Conservation (phyloP, 2,797 vertebrate genomes). For the Enteromius viviparus region DNA sequence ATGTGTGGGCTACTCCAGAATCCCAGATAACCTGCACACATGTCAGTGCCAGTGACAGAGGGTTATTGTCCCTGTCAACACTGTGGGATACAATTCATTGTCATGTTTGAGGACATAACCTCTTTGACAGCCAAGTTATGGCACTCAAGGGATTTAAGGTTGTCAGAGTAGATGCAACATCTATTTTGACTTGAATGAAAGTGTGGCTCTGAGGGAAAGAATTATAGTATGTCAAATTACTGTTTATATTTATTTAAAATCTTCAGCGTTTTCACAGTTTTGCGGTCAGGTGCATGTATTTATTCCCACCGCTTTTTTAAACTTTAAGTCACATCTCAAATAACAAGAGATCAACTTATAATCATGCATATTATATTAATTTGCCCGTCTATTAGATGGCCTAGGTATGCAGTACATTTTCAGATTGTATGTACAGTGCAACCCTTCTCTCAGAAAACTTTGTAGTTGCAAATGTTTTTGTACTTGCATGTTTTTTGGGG, state of each 20-base stretch:
- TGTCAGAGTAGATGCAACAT: slow-evolving; percentile 9
- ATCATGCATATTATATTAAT: too few species aligned
- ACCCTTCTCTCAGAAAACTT: too few species aligned
- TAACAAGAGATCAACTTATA: too few species aligned
- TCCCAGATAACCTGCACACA: not conserved
- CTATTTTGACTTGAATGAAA: not conserved
- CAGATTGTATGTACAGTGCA: too few species aligned
- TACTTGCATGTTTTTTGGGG: too few species aligned
- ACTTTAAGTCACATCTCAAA: too few species aligned
- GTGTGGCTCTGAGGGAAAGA: not conserved
- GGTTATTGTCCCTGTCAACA: slow-evolving; percentile 9
- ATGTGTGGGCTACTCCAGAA: not conserved
- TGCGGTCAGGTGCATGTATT: too few species aligned
- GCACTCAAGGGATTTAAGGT: not conserved
- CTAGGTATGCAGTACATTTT: too few species aligned
- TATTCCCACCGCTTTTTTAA: too few species aligned
- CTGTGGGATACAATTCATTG: not conserved
- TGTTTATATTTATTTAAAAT: not conserved
- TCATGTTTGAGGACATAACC: not conserved
- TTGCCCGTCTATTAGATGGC: too few species aligned
- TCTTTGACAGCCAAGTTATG: not conserved
- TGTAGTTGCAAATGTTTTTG: too few species aligned
- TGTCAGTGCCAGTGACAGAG: not conserved
- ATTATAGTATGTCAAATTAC: not conserved
- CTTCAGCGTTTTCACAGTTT: not conserved